Evolutionary conservation across 2,888 invertebrate species (phyloP).

Genomic region (Calameuta idolon): DNA sequence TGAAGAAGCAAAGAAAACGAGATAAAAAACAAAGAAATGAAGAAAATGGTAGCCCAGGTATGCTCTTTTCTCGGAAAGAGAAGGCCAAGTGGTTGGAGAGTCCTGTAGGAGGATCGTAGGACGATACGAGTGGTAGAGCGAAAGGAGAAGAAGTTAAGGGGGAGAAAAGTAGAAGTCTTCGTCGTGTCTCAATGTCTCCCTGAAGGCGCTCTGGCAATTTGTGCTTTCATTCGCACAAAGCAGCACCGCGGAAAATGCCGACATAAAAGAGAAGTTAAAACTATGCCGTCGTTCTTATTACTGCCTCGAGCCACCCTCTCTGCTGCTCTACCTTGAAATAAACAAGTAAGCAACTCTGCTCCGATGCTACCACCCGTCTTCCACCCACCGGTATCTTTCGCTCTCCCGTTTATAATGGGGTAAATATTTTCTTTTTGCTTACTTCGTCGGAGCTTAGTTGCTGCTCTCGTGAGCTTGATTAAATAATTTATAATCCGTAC

Average conservation of each 20-base stretch:
- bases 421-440: conserved; percentile 63
- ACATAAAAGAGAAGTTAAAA: conserved; percentile 67
- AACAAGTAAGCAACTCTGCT: conserved; percentile 12
- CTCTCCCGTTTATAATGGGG: conserved; percentile 52
- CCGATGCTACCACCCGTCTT: neutral
- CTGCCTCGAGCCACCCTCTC: conserved; percentile 61
- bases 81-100: too few species aligned
- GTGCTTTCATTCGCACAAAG: conserved; percentile 67
- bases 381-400: conserved; percentile 24
- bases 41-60: neutral
- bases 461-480: conserved; percentile 52
- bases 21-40: neutral
- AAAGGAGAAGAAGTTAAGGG: conserved; percentile 17
- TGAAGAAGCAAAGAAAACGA: neutral
- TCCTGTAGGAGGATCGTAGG: conserved; percentile 2
- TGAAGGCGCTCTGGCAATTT: conserved; percentile 64
- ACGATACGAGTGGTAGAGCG: conserved; percentile 10
- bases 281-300: conserved; percentile 67
- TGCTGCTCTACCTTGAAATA: conserved; percentile 37
- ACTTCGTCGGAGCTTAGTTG: conserved; percentile 27
- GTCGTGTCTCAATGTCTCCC: conserved; percentile 66
- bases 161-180: conserved; percentile 31
- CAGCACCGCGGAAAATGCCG: conserved; percentile 59
- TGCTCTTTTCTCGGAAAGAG: neutral
- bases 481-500: conserved; percentile 64